Evolutionary conservation across 2,888 invertebrate genomes (phyloP).

Genomic region (Drosophila sordidapex): DNA sequence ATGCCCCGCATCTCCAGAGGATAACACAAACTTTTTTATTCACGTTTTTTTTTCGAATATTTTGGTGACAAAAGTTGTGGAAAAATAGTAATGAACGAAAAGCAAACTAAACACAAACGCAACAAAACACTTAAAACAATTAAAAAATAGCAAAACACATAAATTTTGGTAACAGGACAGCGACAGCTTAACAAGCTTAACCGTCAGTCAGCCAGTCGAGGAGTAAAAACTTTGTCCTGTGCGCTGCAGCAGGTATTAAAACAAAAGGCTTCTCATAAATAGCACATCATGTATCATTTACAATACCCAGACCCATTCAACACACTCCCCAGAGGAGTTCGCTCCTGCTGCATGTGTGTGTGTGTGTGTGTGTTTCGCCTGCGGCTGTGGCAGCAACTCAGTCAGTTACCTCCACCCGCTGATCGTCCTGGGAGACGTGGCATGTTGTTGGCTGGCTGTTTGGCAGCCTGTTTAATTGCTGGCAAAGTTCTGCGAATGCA

Average conservation of each 20-base stretch:
- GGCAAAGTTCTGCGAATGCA: slow-evolving; percentile 80
- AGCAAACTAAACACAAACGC: slow-evolving; percentile 27
- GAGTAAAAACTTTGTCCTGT: slow-evolving; percentile 61
- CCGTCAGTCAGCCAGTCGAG: slow-evolving; percentile 21
- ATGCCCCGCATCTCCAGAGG: slow-evolving; percentile 84
- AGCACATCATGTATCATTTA: slow-evolving; percentile 84
- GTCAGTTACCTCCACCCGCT: slow-evolving; percentile 13
- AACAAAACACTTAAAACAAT: slow-evolving; percentile 83
- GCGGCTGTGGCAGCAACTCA: slow-evolving; percentile 42
- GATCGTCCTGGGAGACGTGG: slow-evolving; percentile 39
- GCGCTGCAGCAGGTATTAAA: slow-evolving; percentile 67
- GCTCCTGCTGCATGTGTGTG: slow-evolving; percentile 1
- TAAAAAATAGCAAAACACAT: slow-evolving; percentile 83
- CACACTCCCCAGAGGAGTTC: slow-evolving; percentile 33
- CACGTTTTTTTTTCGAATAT: not conserved
- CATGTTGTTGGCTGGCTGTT: slow-evolving; percentile 22
- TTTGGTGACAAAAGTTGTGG: not conserved
- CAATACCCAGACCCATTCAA: slow-evolving; percentile 44
- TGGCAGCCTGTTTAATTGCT: slow-evolving; percentile 84
- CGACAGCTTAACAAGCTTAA: slow-evolving; percentile 68
- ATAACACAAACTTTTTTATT: slow-evolving; percentile 19
- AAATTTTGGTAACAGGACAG: slow-evolving; percentile 64
- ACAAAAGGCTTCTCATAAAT: slow-evolving; percentile 83
- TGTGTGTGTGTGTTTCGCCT: slow-evolving; percentile 33
- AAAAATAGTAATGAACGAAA: slow-evolving; percentile 10